Conservation (phyloP, 2,113 vertebrate species). For the Octodon degus region DNA sequence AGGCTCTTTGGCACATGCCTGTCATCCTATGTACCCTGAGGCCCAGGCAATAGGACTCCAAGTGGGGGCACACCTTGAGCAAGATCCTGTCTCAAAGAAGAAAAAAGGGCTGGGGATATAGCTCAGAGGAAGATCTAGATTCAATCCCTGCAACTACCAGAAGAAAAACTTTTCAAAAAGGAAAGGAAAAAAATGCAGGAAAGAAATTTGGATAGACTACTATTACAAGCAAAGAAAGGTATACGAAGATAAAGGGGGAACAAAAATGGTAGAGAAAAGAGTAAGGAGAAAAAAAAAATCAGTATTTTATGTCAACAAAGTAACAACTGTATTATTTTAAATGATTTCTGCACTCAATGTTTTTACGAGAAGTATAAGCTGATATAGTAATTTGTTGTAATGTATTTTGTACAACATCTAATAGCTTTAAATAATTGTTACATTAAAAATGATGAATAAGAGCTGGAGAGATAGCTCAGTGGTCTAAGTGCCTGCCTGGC, state of each 20-base stretch:
- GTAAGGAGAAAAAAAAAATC: neutral
- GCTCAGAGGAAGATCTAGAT: neutral
- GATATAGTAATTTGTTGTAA: conserved; percentile 44
- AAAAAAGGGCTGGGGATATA: neutral
- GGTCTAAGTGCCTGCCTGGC: too few relatives aligned
- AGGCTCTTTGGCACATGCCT: neutral
- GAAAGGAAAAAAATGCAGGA: neutral
- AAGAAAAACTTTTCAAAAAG: neutral
- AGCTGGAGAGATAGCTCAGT: too few relatives aligned
- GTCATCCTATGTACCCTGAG: neutral
- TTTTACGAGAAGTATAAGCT: neutral
- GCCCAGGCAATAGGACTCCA: neutral
- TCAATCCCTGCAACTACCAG: neutral
- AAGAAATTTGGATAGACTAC: neutral
- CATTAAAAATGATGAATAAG: conserved; percentile 40
- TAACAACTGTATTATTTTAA: neutral
- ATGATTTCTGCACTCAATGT: neutral
- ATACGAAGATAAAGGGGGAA: neutral
- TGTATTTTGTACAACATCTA: conserved; percentile 27
- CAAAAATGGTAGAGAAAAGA: neutral
- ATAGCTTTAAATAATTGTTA: conserved; percentile 60
- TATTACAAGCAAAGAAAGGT: neutral
- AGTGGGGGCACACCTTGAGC: neutral
- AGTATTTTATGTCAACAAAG: neutral
- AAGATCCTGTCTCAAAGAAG: neutral